phyloP scores from a whole-genome alignment of 2,888 invertebrate species.

The Eristalis tenax region DNA sequence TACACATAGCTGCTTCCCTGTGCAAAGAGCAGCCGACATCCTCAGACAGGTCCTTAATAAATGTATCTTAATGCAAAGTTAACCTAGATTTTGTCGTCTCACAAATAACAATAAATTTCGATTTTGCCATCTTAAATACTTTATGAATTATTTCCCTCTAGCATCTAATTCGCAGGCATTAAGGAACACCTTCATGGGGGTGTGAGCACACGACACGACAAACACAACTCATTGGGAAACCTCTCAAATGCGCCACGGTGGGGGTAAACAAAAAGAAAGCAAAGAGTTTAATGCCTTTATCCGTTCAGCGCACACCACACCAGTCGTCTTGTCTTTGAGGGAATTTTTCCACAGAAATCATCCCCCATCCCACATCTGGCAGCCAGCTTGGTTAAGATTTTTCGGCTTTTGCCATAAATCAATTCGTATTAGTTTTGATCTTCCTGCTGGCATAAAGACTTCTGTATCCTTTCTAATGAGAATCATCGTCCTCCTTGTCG shows the following conservation, averaged over 20 bases:
- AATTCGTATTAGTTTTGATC: constrained; percentile 72
- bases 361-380: constrained; percentile 6
- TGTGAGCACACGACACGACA: neutral
- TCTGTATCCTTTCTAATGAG: constrained; percentile 70
- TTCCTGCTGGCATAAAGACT: constrained; percentile 70
- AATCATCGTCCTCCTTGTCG: constrained; percentile 48
- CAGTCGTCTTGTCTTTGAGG: constrained; percentile 17
- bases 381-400: constrained; percentile 63
- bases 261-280: constrained; percentile 66
- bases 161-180: constrained; percentile 60
- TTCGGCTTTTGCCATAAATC: constrained; percentile 70
- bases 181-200: constrained; percentile 43
- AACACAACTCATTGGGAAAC: constrained; percentile 19
- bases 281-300: constrained; percentile 71
- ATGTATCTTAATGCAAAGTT: constrained; percentile 68
- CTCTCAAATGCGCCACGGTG: constrained; percentile 14
- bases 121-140: constrained; percentile 80
- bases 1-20: constrained; percentile 6
- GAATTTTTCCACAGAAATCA: constrained; percentile 23
- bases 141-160: constrained; percentile 78
- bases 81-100: constrained; percentile 76
- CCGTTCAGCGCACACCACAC: constrained; percentile 52
- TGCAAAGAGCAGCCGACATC: neutral
- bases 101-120: constrained; percentile 81
- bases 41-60: constrained; percentile 61